A percentile compares a stretch with the other conserved stretches of the same genome.
phyloP scores from a whole-genome alignment of 2,888 invertebrate genomes.

The Apomyelois bistriatella region DNA sequence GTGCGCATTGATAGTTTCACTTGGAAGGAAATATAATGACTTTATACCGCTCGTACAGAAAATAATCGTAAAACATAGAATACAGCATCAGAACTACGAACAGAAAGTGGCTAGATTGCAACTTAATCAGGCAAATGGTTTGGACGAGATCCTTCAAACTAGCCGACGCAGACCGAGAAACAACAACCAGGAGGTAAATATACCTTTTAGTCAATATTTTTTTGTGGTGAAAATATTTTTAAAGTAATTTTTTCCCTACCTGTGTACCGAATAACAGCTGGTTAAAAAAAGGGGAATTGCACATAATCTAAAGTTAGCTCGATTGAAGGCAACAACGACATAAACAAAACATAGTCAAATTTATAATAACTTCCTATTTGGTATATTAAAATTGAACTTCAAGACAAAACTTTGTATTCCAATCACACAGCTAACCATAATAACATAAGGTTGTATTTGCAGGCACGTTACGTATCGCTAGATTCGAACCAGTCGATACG shows the following conservation, averaged over 20 bases:
- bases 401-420: background rate
- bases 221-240: too few species aligned
- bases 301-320: too few species aligned
- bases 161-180: constrained; percentile 82
- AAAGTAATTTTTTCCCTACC: too few species aligned
- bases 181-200: constrained; percentile 84
- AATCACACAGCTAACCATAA: background rate
- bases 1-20: constrained; percentile 91
- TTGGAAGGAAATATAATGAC: constrained; percentile 94
- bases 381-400: too few species aligned
- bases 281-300: too few species aligned
- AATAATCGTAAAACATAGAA: constrained; percentile 88
- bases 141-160: constrained; percentile 84
- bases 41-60: constrained; percentile 96
- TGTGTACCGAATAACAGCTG: too few species aligned
- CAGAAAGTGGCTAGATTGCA: constrained; percentile 85
- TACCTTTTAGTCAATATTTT: background rate
- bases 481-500: constrained; percentile 87
- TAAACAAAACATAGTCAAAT: background rate
- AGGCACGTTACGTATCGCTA: constrained; percentile 68
- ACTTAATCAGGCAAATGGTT: constrained; percentile 70
- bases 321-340: too few species aligned
- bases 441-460: constrained; percentile 5
- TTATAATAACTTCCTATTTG: too few species aligned
- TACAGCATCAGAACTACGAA: constrained; percentile 89